Evolutionary conservation across 2,113 vertebrate species (phyloP).

Genomic region (Etia nguti): DNA sequence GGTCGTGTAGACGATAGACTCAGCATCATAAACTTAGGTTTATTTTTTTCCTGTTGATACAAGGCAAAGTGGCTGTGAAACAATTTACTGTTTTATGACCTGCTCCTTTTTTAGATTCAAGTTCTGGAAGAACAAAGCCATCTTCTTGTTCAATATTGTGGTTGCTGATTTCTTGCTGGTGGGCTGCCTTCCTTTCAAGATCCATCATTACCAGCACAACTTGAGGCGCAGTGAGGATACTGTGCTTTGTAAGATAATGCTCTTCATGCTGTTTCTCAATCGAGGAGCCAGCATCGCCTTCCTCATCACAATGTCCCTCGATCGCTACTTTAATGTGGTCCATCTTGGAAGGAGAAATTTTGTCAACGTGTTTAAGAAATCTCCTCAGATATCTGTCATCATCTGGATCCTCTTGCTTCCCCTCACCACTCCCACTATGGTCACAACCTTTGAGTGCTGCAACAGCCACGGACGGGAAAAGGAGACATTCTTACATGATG

Average conservation of each 20-base stretch:
- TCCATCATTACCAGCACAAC: constrained; percentile 57
- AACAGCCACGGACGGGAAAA: constrained; percentile 35
- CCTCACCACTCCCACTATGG: constrained; percentile 66
- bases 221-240: constrained; percentile 50
- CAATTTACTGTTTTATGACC: background rate
- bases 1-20: background rate
- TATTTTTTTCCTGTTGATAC: background rate
- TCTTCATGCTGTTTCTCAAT: constrained; percentile 78
- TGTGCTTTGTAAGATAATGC: constrained; percentile 50
- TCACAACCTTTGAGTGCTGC: constrained; percentile 64
- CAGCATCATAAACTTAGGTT: background rate
- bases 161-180: constrained; percentile 77
- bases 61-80: background rate
- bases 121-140: constrained; percentile 77
- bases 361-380: constrained; percentile 51
- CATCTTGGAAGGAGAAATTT: constrained; percentile 61
- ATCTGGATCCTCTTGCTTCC: constrained; percentile 72
- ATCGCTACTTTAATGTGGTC: constrained; percentile 79
- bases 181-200: constrained; percentile 69
- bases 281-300: constrained; percentile 74
- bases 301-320: constrained; percentile 71
- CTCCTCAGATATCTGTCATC: constrained; percentile 44
- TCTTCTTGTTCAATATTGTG: constrained; percentile 77
- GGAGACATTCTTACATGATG: background rate
- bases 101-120: constrained; percentile 54